These are phyloP conservation scores for Watsonalla binaria DNA, from an alignment of 2,888 invertebrate species.

Conservation along the genomic window DNA sequence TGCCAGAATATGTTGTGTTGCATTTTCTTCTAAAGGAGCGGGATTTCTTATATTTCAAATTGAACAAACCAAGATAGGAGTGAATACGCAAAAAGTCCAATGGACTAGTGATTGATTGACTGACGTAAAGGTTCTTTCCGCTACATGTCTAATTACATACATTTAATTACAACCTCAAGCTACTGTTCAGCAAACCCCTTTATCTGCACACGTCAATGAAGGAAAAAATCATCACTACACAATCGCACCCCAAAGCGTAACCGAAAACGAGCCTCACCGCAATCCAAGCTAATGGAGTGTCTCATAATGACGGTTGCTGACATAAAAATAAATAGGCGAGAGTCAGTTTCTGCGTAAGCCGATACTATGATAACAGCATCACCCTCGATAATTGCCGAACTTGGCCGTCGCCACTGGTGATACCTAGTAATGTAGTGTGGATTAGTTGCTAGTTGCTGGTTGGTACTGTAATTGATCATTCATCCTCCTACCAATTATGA, in stretches of 20 bases:
- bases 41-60: no score
- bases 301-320: conserved; percentile 79
- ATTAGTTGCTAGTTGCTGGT: conserved; percentile 40
- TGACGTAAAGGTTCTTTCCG: no score
- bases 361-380: conserved; percentile 79
- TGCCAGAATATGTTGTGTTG: no score
- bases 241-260: conserved; percentile 73
- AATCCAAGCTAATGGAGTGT: conserved; percentile 79
- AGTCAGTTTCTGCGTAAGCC: conserved; percentile 79
- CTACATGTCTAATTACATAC: no score
- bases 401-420: conserved; percentile 47
- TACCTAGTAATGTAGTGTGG: conserved; percentile 53
- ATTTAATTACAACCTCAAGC: conserved; percentile 3
- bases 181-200: conserved; percentile 34
- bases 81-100: no score
- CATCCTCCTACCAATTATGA: conserved; percentile 25
- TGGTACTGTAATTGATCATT: conserved; percentile 55
- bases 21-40: no score
- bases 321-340: conserved; percentile 79
- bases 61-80: no score
- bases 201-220: conserved; percentile 34
- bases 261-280: conserved; percentile 74
- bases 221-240: conserved; percentile 47
- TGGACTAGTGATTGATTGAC: no score
- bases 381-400: conserved; percentile 77